Percentiles rank a stretch among this genome's conserved stretches.
These are phyloP conservation scores for Tillus elongatus DNA, from an alignment of 2,888 invertebrate species.

Conservation along the genomic window DNA sequence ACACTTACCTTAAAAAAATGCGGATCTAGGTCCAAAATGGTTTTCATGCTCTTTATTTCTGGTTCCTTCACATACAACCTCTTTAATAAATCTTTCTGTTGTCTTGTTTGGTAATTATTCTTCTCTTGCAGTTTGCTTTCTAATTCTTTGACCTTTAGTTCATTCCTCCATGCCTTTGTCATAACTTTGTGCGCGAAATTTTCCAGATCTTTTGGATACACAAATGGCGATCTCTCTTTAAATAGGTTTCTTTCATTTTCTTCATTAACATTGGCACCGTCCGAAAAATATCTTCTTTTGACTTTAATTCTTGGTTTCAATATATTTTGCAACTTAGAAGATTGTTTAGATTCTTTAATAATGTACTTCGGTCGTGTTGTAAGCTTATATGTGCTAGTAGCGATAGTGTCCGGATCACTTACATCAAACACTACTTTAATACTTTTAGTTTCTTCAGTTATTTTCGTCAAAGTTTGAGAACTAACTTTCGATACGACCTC, in stretches of 20 bases:
- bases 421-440: background rate
- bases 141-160: constrained; percentile 30
- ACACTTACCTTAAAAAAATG: constrained; percentile 51
- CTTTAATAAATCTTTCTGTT: constrained; percentile 46
- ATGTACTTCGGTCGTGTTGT: background rate
- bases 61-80: constrained; percentile 50
- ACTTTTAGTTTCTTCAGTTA: no score
- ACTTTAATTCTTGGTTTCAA: constrained; percentile 17
- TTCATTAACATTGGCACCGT: constrained; percentile 26
- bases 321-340: constrained; percentile 11
- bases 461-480: no score
- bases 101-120: constrained; percentile 33
- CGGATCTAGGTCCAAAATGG: constrained; percentile 56
- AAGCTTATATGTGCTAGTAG: background rate
- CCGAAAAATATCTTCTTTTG: constrained; percentile 30
- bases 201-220: constrained; percentile 39
- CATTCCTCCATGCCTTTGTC: constrained; percentile 36
- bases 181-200: constrained; percentile 41
- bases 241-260: constrained; percentile 32
- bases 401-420: background rate
- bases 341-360: background rate
- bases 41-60: constrained; percentile 43
- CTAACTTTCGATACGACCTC: no score
- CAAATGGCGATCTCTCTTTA: constrained; percentile 40
- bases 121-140: constrained; percentile 31